Conservation (phyloP, 2,888 invertebrate species). For the Alitta virens region DNA sequence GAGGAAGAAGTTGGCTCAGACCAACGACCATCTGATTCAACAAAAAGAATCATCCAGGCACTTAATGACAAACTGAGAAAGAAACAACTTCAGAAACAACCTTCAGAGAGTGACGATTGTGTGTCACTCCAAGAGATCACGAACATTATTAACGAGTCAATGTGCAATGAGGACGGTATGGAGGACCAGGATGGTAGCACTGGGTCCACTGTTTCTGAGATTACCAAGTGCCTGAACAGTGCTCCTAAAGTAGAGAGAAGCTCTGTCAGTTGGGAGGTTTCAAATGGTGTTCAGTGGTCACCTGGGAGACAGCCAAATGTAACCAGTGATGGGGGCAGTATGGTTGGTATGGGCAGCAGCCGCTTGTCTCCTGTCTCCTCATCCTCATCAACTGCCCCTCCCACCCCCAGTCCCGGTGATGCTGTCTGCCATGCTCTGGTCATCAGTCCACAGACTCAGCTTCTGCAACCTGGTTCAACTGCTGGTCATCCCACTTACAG, state of each 20-base stretch:
- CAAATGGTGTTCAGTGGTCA: neutral
- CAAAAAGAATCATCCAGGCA: constrained; percentile 37
- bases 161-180: neutral
- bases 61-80: constrained; percentile 35
- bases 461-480: too few relatives aligned
- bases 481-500: constrained; percentile 20
- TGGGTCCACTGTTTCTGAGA: neutral
- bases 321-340: neutral
- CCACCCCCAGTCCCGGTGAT: neutral
- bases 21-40: constrained; percentile 15
- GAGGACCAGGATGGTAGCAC: neutral
- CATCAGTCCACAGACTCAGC: too few relatives aligned
- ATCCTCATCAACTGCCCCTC: neutral
- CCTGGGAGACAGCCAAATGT: neutral
- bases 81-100: constrained; percentile 17
- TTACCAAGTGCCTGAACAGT: neutral
- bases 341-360: neutral
- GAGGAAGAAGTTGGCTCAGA: neutral
- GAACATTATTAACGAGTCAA: constrained; percentile 15
- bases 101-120: constrained; percentile 1
- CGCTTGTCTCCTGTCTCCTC: neutral
- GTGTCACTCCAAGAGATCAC: constrained; percentile 19
- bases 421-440: too few relatives aligned
- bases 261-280: neutral
- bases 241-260: neutral